These are phyloP conservation scores for Thunnus thynnus DNA, from an alignment of 2,113 vertebrate genomes.

Conservation along the genomic window DNA sequence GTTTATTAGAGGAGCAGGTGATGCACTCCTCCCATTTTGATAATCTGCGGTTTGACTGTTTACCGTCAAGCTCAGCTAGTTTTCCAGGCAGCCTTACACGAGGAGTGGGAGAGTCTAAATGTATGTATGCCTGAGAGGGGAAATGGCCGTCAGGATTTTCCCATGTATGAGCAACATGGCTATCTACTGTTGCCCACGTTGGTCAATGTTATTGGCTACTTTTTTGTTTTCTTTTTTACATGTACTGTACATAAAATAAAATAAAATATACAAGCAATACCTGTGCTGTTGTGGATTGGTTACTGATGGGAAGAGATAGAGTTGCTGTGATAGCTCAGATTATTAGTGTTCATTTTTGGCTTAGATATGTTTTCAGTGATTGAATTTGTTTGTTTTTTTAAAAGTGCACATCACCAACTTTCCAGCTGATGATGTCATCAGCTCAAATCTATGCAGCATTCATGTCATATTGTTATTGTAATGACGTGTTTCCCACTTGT, in stretches of 20 bases:
- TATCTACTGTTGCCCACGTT: constrained; percentile 75
- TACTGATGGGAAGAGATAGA: not conserved
- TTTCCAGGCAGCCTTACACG: constrained; percentile 57
- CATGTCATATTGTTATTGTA: no score
- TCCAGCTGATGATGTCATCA: no score
- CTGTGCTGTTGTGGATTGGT: constrained; percentile 43
- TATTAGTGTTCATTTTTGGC: no score
- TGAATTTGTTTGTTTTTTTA: no score
- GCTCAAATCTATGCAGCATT: no score
- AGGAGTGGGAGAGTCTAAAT: constrained; percentile 35
- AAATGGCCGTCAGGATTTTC: constrained; percentile 53
- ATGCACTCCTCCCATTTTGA: constrained; percentile 40
- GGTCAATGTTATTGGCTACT: constrained; percentile 80
- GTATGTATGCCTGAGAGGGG: constrained; percentile 55
- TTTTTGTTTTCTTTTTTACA: constrained; percentile 81
- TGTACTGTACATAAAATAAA: constrained; percentile 89
- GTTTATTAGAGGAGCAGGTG: constrained; percentile 17
- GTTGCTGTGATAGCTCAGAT: not conserved
- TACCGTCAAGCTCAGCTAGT: constrained; percentile 42
- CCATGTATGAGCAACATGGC: constrained; percentile 70
- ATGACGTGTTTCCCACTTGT: no score
- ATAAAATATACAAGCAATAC: constrained; percentile 88
- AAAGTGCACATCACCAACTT: not conserved
- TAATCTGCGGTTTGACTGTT: constrained; percentile 53
- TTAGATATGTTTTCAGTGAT: no score